phyloP scores from a whole-genome alignment of 2,797 vertebrate genomes.

The Garrulus glandarius region DNA sequence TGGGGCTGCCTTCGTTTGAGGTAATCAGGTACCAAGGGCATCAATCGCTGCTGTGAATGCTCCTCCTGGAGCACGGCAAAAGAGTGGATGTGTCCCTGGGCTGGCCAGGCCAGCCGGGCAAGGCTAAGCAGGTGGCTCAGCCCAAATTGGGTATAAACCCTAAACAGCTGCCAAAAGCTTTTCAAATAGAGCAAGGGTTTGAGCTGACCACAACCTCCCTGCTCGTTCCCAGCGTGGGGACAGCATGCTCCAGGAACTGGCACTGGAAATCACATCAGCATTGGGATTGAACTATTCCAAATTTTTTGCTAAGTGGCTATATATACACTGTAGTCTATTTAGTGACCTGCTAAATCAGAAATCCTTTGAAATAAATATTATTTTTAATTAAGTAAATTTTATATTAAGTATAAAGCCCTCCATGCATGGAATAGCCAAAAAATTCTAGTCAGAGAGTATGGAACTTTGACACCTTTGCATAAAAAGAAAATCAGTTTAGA shows the following conservation, averaged over 20 bases:
- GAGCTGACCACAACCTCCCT: background rate
- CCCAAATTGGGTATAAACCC: background rate
- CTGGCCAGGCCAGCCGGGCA: background rate
- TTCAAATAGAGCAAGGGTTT: background rate
- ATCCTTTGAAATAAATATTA: background rate
- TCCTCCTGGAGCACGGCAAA: background rate
- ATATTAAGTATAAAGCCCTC: background rate
- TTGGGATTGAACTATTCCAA: background rate
- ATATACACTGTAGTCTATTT: background rate
- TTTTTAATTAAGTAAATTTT: background rate
- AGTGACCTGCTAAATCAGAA: background rate
- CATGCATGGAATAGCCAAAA: background rate
- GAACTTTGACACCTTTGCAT: background rate
- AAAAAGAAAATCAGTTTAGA: background rate
- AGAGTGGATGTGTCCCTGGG: no score
- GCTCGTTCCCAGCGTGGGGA: fast-evolving
- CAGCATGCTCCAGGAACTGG: fast-evolving
- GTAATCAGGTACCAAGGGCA: fast-evolving
- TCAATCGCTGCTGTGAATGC: fast-evolving
- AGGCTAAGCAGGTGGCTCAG: background rate
- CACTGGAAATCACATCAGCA: background rate
- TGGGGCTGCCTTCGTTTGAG: background rate
- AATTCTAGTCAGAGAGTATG: background rate
- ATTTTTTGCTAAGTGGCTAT: background rate
- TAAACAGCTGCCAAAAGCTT: background rate